phyloP scores from a whole-genome alignment of 2,888 invertebrate species.

The Pachymerium ferrugineum region DNA sequence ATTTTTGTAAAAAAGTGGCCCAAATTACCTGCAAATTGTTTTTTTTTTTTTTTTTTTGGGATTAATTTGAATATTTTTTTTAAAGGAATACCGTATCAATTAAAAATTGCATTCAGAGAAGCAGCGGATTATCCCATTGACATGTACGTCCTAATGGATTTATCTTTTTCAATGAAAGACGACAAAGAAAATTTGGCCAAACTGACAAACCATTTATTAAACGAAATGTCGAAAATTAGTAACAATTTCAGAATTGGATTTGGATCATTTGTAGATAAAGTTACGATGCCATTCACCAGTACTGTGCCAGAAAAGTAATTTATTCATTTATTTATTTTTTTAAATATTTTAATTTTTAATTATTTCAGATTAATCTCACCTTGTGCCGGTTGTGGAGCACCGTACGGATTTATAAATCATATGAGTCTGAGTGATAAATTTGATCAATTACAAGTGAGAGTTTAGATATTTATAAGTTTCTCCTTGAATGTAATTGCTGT shows the following conservation, averaged over 20 bases:
- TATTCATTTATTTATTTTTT: too few species aligned
- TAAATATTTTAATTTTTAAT: too few species aligned
- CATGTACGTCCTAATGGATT: conserved; percentile 97
- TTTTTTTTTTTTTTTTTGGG: background rate
- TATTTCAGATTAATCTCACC: conserved; percentile 50
- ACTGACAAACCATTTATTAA: conserved; percentile 62
- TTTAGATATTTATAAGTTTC: background rate
- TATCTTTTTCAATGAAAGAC: conserved; percentile 97
- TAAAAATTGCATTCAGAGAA: conserved; percentile 17
- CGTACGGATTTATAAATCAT: conserved; percentile 79
- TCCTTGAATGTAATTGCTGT: background rate
- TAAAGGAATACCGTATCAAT: background rate
- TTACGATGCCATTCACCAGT: conserved; percentile 93
- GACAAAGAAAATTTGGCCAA: conserved; percentile 91
- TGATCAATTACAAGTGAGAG: conserved; percentile 62
- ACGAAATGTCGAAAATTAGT: conserved; percentile 81
- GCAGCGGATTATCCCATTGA: conserved; percentile 90
- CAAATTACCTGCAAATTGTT: background rate
- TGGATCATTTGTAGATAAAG: conserved; percentile 93
- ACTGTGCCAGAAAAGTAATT: conserved; percentile 58
- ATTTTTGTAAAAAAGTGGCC: too few species aligned
- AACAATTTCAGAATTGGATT: conserved; percentile 88
- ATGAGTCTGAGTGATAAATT: conserved; percentile 67
- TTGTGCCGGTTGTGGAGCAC: conserved; percentile 68
- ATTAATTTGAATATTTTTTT: background rate